Conservation (phyloP, 2,888 invertebrate species). For the Drosophila testacea region DNA sequence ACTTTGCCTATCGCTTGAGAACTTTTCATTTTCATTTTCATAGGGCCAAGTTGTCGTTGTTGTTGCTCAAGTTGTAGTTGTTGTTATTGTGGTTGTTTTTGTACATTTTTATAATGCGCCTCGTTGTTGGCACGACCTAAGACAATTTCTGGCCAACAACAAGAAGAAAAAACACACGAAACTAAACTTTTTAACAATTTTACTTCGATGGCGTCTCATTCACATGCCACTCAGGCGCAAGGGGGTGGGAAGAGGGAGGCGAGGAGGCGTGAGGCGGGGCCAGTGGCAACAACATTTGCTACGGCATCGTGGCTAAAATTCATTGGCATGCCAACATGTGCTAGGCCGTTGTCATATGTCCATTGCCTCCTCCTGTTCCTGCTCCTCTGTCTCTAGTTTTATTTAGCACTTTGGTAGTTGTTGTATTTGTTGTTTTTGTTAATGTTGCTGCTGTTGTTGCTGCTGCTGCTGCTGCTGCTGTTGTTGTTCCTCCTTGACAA, state of each 20-base stretch:
- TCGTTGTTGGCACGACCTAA: slow-evolving; percentile 75
- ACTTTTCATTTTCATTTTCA: slow-evolving; percentile 73
- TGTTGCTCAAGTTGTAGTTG: slow-evolving; percentile 20
- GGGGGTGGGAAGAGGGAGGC: not conserved
- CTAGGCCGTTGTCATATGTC: slow-evolving; percentile 57
- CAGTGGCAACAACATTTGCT: slow-evolving; percentile 22
- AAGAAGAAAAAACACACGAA: slow-evolving; percentile 16
- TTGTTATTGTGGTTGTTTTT: slow-evolving; percentile 23
- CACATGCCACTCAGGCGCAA: slow-evolving; percentile 75
- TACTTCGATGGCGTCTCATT: slow-evolving; percentile 62
- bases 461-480: slow-evolving; percentile 11
- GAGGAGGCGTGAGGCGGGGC: not conserved
- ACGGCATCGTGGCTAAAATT: slow-evolving; percentile 57
- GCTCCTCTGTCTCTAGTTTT: slow-evolving; percentile 32
- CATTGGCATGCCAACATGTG: slow-evolving; percentile 72
- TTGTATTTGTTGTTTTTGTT: not conserved
- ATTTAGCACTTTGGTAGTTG: slow-evolving; percentile 65
- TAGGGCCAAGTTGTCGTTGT: slow-evolving; percentile 34
- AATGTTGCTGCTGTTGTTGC: not conserved
- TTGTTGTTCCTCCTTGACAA: slow-evolving; percentile 41
- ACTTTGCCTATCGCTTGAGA: slow-evolving; percentile 56
- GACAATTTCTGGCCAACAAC: slow-evolving; percentile 69
- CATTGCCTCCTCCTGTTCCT: not conserved
- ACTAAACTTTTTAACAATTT: slow-evolving; percentile 59
- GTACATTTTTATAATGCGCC: slow-evolving; percentile 69